phyloP scores from a whole-genome alignment of 2,797 vertebrate genomes.

The Platalea minor region DNA sequence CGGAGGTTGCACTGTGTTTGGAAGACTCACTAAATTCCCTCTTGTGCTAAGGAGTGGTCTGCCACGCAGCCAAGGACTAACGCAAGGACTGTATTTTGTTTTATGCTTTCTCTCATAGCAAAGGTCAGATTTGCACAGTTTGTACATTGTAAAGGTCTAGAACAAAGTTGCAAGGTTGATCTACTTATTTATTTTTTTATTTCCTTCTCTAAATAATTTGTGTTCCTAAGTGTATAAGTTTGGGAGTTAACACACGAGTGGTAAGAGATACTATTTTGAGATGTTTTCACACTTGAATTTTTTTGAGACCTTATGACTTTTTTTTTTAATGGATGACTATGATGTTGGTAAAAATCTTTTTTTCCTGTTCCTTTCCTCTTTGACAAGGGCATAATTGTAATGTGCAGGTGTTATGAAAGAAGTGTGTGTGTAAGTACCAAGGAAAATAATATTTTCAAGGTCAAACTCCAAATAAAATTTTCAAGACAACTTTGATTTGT shows the following conservation, averaged over 20 bases:
- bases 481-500: constrained; percentile 7
- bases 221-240: not conserved
- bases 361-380: not conserved
- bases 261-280: not conserved
- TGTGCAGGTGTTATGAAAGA: not conserved
- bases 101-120: not conserved
- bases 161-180: not conserved
- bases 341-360: not conserved
- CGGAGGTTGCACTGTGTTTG: not conserved
- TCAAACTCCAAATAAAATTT: not conserved
- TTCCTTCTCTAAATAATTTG: not conserved
- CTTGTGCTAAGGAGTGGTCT: not conserved
- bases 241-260: not conserved
- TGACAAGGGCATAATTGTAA: not conserved
- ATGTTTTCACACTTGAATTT: not conserved
- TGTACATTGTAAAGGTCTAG: not conserved
- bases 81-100: not conserved
- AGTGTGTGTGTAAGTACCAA: not conserved
- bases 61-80: not conserved
- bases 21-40: not conserved
- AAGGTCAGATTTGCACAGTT: not conserved
- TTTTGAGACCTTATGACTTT: not conserved
- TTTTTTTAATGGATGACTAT: not conserved
- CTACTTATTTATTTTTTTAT: not conserved
- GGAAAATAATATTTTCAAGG: not conserved